Conservation (phyloP, 2,888 invertebrate genomes). For the Yponomeuta evonymella region DNA sequence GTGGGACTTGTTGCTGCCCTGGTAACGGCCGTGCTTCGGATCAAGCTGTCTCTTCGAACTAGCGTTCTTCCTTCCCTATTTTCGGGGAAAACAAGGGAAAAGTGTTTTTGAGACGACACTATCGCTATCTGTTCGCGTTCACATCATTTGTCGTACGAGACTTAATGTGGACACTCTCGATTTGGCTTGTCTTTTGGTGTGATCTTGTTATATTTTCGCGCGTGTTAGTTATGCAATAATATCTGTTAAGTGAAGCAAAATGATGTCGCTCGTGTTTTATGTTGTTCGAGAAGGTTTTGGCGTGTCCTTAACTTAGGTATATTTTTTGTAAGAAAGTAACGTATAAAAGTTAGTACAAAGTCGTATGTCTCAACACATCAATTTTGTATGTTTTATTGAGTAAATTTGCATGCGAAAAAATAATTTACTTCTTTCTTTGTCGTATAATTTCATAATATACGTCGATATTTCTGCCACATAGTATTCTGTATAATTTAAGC, state of each 20-base stretch:
- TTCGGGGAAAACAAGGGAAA: constrained; percentile 57
- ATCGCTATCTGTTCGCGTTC: constrained; percentile 58
- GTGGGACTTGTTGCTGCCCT: constrained; percentile 65
- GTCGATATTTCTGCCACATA: no score
- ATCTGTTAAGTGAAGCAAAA: not conserved
- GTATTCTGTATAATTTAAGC: no score
- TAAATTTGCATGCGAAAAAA: no score
- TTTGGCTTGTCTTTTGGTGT: constrained; percentile 29
- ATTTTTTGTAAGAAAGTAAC: no score
- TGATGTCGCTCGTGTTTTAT: not conserved
- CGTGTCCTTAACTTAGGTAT: no score
- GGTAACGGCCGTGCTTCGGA: constrained; percentile 52
- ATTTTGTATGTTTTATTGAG: no score
- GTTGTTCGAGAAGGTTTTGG: not conserved
- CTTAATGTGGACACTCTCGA: constrained; percentile 29
- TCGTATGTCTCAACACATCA: no score
- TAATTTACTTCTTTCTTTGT: no score
- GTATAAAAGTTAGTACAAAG: no score
- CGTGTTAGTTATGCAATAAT: not conserved
- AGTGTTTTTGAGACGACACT: constrained; percentile 60
- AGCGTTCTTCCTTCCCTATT: constrained; percentile 58
- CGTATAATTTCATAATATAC: no score
- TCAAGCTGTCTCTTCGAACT: constrained; percentile 67
- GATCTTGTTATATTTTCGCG: constrained; percentile 27
- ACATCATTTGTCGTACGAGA: constrained; percentile 61